Conservation (phyloP, 2,888 invertebrate genomes). For the Nephrotoma appendiculata region DNA sequence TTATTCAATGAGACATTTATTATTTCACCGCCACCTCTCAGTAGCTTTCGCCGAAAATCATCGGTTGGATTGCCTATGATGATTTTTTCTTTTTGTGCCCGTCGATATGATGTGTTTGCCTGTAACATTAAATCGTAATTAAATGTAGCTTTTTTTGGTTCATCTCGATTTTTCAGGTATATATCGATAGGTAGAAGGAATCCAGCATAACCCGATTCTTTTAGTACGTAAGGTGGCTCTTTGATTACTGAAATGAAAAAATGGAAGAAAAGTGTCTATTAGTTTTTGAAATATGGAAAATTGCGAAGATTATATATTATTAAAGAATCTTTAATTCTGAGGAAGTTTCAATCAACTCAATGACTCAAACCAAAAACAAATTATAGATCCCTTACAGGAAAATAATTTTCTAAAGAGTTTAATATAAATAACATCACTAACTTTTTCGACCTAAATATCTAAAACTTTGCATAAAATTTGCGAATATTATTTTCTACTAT, state of each 20-base stretch:
- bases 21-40: conserved; percentile 70
- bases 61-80: conserved; percentile 76
- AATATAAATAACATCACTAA: too few species aligned
- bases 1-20: conserved; percentile 25
- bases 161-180: conserved; percentile 75
- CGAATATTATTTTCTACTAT: too few species aligned
- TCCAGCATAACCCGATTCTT: conserved; percentile 93
- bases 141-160: conserved; percentile 72
- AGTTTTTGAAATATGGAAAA: too few species aligned
- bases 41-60: conserved; percentile 73
- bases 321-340: too few species aligned
- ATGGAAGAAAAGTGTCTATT: neutral
- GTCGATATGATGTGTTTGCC: conserved; percentile 53
- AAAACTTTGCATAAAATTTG: too few species aligned
- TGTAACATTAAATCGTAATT: conserved; percentile 77
- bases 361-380: too few species aligned
- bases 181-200: conserved; percentile 83
- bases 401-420: too few species aligned
- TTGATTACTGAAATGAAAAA: conserved; percentile 55
- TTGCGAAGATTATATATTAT: too few species aligned
- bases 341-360: too few species aligned
- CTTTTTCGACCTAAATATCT: too few species aligned
- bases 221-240: conserved; percentile 78
- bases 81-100: conserved; percentile 64
- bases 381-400: too few species aligned